A percentile compares a stretch with the other conserved stretches of the same genome.
Evolutionary conservation across 2,113 vertebrate species (phyloP).

Genomic region (Junco hyemalis): DNA sequence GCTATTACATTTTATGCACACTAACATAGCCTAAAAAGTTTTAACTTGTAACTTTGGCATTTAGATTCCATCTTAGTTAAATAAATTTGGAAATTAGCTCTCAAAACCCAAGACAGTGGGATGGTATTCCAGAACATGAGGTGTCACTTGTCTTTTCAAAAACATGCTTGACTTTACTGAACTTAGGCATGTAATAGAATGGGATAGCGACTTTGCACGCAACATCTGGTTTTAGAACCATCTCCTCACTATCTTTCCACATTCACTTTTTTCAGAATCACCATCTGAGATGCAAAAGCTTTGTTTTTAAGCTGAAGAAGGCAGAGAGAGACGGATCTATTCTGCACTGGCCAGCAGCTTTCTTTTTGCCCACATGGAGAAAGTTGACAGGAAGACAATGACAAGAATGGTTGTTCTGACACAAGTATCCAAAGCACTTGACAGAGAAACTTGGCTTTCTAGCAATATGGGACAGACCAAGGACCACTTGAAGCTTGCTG

Average conservation of each 20-base stretch:
- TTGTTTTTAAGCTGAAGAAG: neutral
- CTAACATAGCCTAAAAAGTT: neutral
- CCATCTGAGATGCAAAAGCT: neutral
- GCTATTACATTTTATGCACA: neutral
- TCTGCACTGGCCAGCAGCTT: neutral
- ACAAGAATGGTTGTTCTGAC: neutral
- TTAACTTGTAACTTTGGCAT: neutral
- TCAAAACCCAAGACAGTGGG: neutral
- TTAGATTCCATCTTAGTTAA: neutral
- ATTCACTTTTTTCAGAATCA: neutral
- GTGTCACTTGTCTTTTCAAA: neutral
- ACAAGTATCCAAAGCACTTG: neutral
- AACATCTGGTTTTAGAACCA: neutral
- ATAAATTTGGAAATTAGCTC: neutral
- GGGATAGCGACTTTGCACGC: neutral
- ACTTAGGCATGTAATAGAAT: neutral
- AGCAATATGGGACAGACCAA: neutral
- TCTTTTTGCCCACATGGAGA: neutral
- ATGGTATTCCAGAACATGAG: neutral
- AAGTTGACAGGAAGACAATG: neutral
- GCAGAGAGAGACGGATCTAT: neutral
- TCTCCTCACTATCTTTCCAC: neutral
- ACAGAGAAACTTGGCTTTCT: neutral
- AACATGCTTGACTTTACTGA: neutral
- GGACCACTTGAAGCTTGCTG: neutral